Conservation (phyloP, 2,113 vertebrate genomes). For the Strix uralensis region DNA sequence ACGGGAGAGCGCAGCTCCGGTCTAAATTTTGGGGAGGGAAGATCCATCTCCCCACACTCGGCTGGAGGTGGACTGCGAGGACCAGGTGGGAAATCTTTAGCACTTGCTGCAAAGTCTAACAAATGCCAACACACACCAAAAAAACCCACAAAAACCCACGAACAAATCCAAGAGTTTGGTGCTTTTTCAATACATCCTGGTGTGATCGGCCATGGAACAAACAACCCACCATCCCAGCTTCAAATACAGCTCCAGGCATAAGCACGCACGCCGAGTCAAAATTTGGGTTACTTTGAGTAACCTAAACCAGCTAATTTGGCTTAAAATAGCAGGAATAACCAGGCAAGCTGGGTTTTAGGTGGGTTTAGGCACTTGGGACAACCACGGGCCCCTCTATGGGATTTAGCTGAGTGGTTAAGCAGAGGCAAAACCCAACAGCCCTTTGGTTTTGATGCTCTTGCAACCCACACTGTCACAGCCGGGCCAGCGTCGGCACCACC, state of each 20-base stretch:
- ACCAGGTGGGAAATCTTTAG: not conserved
- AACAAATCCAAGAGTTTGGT: not conserved
- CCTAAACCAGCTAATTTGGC: not conserved
- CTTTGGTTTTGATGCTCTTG: not conserved
- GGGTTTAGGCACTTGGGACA: not conserved
- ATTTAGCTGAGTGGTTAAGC: fast-evolving
- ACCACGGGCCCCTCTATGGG: too few species aligned
- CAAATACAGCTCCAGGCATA: not conserved
- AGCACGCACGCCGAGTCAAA: not conserved
- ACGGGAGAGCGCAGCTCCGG: fast-evolving
- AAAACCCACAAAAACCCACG: fast-evolving
- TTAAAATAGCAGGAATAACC: not conserved
- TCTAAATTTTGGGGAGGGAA: not conserved
- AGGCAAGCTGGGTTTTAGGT: not conserved
- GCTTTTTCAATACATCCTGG: not conserved
- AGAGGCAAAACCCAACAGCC: not conserved
- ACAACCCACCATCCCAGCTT: not conserved
- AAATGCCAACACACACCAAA: not conserved
- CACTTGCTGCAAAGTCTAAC: not conserved
- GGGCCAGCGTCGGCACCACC: fast-evolving
- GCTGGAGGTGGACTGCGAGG: not conserved
- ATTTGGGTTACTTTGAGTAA: not conserved
- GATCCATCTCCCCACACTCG: fast-evolving
- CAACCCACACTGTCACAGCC: not conserved
- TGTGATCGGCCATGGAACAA: fast-evolving